phyloP scores from a whole-genome alignment of 2,888 invertebrate species.

The Amiota minor region DNA sequence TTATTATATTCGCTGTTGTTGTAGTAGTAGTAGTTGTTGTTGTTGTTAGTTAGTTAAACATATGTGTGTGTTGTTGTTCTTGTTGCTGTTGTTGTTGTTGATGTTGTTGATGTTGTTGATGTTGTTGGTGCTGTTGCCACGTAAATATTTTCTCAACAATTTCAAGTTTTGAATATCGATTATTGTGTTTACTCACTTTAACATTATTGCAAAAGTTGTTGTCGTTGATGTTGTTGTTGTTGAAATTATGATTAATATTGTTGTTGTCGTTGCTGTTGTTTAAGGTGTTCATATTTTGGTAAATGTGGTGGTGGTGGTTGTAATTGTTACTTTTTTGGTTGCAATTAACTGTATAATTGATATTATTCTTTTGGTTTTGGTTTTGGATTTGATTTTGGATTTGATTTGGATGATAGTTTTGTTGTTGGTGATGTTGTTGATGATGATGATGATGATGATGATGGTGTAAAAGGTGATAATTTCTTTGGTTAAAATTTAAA shows the following conservation, averaged over 20 bases:
- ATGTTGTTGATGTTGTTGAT: conserved; percentile 35
- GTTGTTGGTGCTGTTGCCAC: conserved; percentile 56
- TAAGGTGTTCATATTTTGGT: conserved; percentile 29
- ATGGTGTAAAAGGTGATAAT: conserved; percentile 28
- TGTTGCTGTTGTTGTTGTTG: conserved; percentile 44
- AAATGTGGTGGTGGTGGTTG: no score
- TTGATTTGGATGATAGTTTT: conserved; percentile 29
- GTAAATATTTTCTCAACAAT: conserved; percentile 56
- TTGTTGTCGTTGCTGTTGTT: conserved; percentile 31
- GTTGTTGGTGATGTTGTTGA: conserved; percentile 25
- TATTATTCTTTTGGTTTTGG: conserved; percentile 29
- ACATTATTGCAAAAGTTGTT: conserved; percentile 36
- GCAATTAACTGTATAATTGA: conserved; percentile 13
- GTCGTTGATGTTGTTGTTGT: conserved; percentile 30
- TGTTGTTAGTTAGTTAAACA: conserved; percentile 41
- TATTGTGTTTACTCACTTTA: not conserved
- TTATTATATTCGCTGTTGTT: conserved; percentile 40
- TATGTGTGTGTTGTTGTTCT: conserved; percentile 46
- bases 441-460: conserved; percentile 24
- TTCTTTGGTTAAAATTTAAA: no score
- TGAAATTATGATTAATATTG: conserved; percentile 31
- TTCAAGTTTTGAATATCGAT: conserved; percentile 58
- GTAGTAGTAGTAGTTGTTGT: no score
- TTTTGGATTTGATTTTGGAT: not conserved
- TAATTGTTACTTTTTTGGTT: conserved; percentile 32